Percentiles rank a stretch among this genome's conserved stretches.
Conservation (phyloP, 2,113 vertebrate genomes). For the Peromyscus maniculatus region DNA sequence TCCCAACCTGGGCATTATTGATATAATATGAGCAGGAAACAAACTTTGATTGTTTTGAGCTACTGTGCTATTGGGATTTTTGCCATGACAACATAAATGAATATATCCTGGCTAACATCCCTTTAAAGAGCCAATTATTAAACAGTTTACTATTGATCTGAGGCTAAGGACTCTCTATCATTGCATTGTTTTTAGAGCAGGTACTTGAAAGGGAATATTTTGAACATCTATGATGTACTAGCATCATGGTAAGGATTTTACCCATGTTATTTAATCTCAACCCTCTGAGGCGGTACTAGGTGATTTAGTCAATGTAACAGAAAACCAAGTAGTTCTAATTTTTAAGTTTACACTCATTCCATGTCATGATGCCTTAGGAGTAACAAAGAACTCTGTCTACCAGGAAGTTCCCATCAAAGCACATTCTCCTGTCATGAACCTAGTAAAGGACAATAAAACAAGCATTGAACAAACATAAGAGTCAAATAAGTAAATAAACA, state of each 20-base stretch:
- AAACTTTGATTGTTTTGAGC: slow-evolving; percentile 25
- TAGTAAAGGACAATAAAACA: slow-evolving; percentile 25
- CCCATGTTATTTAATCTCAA: neutral
- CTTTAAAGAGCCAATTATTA: neutral
- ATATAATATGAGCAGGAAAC: slow-evolving; percentile 32
- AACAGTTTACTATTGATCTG: slow-evolving; percentile 43
- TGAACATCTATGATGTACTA: neutral
- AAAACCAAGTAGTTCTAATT: slow-evolving; percentile 6
- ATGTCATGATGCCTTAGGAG: accelerated
- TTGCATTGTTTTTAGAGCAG: neutral
- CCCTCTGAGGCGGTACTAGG: neutral
- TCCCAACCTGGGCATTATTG: neutral
- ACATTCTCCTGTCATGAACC: neutral
- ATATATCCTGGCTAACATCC: neutral
- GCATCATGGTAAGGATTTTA: slow-evolving; percentile 39
- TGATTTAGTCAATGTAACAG: neutral
- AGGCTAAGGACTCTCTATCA: neutral
- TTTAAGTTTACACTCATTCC: neutral
- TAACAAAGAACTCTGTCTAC: neutral
- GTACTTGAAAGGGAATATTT: neutral
- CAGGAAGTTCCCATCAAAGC: neutral
- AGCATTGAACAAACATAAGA: neutral
- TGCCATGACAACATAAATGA: neutral
- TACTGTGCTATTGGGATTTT: neutral
- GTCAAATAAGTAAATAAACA: slow-evolving; percentile 50